phyloP scores from a whole-genome alignment of 2,113 vertebrate genomes.

The Scalopus aquaticus region DNA sequence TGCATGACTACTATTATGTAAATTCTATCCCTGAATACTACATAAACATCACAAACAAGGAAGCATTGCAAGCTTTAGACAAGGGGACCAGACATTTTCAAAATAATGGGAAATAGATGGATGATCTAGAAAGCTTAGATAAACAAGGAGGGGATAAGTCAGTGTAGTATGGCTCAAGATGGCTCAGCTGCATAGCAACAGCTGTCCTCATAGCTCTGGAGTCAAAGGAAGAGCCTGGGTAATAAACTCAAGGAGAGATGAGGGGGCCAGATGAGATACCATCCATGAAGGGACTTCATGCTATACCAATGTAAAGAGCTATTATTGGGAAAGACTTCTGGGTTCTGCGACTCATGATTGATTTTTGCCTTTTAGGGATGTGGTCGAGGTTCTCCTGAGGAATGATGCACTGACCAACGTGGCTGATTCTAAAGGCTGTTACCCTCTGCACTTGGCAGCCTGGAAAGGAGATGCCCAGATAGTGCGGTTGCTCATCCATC shows the following conservation, averaged over 20 bases:
- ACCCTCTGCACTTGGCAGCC: slow-evolving; percentile 97
- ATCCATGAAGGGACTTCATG: neutral
- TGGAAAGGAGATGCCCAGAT: slow-evolving; percentile 98
- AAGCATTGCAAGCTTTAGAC: neutral
- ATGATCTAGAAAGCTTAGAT: neutral
- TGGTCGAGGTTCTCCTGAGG: slow-evolving; percentile 95
- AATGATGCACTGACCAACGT: slow-evolving; percentile 97
- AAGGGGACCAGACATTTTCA: neutral
- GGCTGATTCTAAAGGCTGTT: slow-evolving; percentile 98
- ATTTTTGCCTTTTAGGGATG: slow-evolving; percentile 88
- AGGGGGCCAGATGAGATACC: neutral
- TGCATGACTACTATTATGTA: neutral
- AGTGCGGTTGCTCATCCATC: slow-evolving; percentile 96
- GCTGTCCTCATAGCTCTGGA: neutral
- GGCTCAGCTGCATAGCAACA: neutral
- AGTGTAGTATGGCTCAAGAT: too few species aligned
- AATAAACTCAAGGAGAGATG: neutral
- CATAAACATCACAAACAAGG: slow-evolving; percentile 29
- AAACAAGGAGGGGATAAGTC: neutral
- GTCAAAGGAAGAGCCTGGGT: neutral
- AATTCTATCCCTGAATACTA: neutral
- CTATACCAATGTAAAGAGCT: neutral
- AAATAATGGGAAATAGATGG: neutral
- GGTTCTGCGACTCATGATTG: neutral
- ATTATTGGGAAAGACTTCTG: neutral